Evolutionary conservation across 2,113 vertebrate genomes (phyloP).

Genomic region (Pachyramphus minor): DNA sequence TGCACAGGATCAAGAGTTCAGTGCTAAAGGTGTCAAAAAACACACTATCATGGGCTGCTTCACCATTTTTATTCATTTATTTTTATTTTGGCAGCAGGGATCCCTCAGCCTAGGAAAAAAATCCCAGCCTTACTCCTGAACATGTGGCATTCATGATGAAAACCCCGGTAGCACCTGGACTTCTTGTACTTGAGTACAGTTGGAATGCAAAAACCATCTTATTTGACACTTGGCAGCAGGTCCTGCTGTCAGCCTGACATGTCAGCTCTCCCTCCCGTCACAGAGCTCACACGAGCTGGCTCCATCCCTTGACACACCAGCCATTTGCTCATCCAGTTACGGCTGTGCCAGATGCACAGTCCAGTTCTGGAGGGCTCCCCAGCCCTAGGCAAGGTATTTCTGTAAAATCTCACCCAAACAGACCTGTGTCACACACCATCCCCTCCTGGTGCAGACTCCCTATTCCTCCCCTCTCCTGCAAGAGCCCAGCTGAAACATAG

Average conservation of each 20-base stretch:
- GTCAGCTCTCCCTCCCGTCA: neutral
- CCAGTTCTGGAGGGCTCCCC: neutral
- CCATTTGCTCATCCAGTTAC: neutral
- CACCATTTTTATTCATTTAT: neutral
- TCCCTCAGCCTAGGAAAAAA: neutral
- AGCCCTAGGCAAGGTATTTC: fast-evolving
- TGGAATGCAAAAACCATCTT: neutral
- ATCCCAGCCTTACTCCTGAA: neutral
- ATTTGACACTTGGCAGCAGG: neutral
- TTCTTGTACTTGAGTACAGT: neutral
- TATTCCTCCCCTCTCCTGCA: no score
- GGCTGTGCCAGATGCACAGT: fast-evolving
- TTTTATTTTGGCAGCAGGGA: neutral
- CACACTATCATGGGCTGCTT: neutral
- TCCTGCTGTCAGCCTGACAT: neutral
- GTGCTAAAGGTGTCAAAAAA: neutral
- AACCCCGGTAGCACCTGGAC: fast-evolving
- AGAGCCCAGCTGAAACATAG: neutral
- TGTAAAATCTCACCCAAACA: neutral
- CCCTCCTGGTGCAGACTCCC: neutral
- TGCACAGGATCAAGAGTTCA: fast-evolving
- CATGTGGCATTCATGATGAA: neutral
- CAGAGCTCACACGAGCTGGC: neutral
- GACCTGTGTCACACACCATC: fast-evolving
- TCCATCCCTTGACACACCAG: neutral